phyloP scores from a whole-genome alignment of 2,888 invertebrate genomes.

The Lepidochitona cinerea region DNA sequence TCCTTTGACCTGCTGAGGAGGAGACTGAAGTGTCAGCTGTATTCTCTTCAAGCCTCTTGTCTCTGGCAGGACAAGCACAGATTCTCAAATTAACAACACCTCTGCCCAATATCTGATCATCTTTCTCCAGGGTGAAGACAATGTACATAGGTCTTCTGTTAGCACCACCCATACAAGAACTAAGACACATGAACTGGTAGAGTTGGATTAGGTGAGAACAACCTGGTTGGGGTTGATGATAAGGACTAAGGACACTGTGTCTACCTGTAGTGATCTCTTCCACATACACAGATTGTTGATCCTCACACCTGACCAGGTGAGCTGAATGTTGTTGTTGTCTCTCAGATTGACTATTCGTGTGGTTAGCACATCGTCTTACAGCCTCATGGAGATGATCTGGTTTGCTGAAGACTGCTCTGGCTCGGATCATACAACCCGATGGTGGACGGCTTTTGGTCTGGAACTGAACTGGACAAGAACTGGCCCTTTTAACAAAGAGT shows the following conservation, averaged over 20 bases:
- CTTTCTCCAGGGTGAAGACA: background rate
- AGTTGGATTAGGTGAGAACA: background rate
- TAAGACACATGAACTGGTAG: conserved; percentile 3
- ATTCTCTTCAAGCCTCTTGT: background rate
- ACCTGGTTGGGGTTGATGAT: background rate
- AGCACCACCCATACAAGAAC: background rate
- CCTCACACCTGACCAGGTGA: background rate
- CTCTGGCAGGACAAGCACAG: background rate
- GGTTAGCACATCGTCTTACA: conserved; percentile 79
- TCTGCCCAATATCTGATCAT: background rate
- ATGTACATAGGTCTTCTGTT: conserved; percentile 3
- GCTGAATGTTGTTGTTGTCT: background rate
- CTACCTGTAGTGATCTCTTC: background rate
- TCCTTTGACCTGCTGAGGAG: background rate
- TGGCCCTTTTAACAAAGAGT: background rate
- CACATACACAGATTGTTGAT: background rate
- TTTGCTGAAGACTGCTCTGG: conserved; percentile 77
- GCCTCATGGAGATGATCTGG: conserved; percentile 77
- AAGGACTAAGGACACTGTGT: background rate
- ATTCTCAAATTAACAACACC: background rate
- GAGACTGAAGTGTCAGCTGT: background rate
- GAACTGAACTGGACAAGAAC: conserved; percentile 1
- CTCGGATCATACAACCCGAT: conserved; percentile 74
- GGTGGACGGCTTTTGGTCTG: conserved; percentile 22
- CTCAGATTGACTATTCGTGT: conserved; percentile 67